Evolutionary conservation across 2,888 invertebrate species (phyloP), one percentile per base, ranked within the genome.

Genomic region (Cryptocheilus praepositus): DNA sequence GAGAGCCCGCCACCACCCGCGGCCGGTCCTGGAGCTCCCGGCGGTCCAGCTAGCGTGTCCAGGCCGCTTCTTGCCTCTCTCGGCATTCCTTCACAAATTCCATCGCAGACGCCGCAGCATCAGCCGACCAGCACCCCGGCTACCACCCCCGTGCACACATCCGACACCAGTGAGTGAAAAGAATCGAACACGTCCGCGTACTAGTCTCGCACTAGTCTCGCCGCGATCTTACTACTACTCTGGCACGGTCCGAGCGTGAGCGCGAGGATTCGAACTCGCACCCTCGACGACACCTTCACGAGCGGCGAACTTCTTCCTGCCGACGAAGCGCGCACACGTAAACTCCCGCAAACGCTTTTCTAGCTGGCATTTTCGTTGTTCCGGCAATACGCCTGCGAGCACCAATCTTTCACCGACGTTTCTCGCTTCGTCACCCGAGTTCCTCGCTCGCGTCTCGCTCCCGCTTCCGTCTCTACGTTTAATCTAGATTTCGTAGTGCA

Each of bases 1-100:
- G 89, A 88, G 87, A 88, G 88, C 88, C 89, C 88, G 85, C 91
- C 89, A 90, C 91, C 89, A 88, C 91, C 89, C 86, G 90, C 89
- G 84, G 85, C 82, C 75, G 83, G 88, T 11, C 36, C 36, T 11
- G 36, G 36, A 36, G 36, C 7, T 7, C 36, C 36, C 7, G 36
- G 11, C 36, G 36, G 36, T 79, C 86, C 84, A 72, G 85, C 89
- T 77, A 70, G 86, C 77, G 86, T 86, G 79, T 83, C 86, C 80
- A 83, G 89, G 82, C 86, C 89, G 85, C 83, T 87, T 78, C 85
- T 86, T 67, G 84, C 86, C 56, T 81, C 85, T 55, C 85, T 85
- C 70, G 86, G 87, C 61, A 83, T 87, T 65, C 81, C 85, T 60
- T 78, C 81, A 65, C 86, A 86, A 70, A 81, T 77, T 60, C 80